Evolutionary conservation across 2,888 invertebrate species (phyloP).

Genomic region (Thymelicus acteon): DNA sequence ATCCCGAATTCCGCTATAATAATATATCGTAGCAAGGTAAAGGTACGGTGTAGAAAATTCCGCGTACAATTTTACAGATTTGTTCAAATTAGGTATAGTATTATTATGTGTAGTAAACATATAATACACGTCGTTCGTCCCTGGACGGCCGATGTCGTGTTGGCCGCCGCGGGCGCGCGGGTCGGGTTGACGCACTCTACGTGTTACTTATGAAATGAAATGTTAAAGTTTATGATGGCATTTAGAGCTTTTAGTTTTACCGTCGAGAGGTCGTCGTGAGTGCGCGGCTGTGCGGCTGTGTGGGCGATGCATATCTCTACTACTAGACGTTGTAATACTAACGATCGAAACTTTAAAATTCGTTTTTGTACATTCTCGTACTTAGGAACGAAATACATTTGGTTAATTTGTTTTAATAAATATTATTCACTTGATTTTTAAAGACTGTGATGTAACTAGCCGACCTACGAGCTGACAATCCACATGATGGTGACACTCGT

Average conservation of each 20-base stretch:
- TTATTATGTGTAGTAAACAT: too few species aligned
- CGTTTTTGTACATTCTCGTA: not conserved
- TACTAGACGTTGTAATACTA: not conserved
- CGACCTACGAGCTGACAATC: too few species aligned
- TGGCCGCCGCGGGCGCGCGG: too few species aligned
- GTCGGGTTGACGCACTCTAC: not conserved
- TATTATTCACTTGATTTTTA: too few species aligned
- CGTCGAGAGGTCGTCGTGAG: not conserved
- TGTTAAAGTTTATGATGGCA: constrained; percentile 16
- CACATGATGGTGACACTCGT: too few species aligned
- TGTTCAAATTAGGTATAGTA: not conserved
- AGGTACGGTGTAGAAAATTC: not conserved
- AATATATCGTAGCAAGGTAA: not conserved
- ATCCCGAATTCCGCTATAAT: too few species aligned
- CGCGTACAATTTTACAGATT: too few species aligned
- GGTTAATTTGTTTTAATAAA: too few species aligned
- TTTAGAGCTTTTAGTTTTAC: constrained; percentile 17
- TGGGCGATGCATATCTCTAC: not conserved
- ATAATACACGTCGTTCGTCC: not conserved
- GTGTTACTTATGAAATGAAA: constrained; percentile 2
- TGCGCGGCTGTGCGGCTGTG: not conserved
- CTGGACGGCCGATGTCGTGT: too few species aligned
- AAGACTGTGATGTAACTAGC: too few species aligned
- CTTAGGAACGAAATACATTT: too few species aligned
- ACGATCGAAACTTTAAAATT: not conserved